Evolutionary conservation across 1,140 invertebrate species (phyloP), one percentile per base, ranked within the genome.

Genomic region (Akabosia matsudoensis): DNA sequence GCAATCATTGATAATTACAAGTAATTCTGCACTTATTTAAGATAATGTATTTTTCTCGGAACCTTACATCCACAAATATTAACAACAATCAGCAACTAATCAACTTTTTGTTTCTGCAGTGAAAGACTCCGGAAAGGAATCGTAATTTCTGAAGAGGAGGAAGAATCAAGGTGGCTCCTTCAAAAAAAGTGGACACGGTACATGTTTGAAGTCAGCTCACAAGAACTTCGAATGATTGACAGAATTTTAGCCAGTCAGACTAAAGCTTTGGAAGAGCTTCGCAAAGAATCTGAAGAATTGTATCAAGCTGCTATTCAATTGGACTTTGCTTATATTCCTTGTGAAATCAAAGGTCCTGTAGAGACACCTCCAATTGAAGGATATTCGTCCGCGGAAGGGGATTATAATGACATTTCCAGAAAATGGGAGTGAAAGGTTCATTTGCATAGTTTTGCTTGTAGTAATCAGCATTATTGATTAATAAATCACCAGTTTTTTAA

Each of bases 301-400:
- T 97, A 95, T 83, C 86, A 90, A 83, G 90, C 90, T 83, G 94
- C 94, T 16, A 89, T 96, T 80, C 87, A 90, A 90, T 83, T 90
- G 10, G 93, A 96, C 84, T 80, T 88, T 18, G 82, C 83, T 22
- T 83, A 94, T 24, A 81, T 96, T 28, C 91, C 93, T 0, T 90
- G 89, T 81, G 86, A 84, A 31, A 82, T 86, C 1, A 87, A 86
- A 77, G 94, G 94, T 0, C 92, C 94, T 0, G 87, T 90, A 2
- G 84, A 88, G 33, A 96, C 93, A 13, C 92, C 93, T 31, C 88
- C 93, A 0, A 92, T 95, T 71, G 86, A 90, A 81, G 87, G 90
- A 78, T 97, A 94, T 84, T 86, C 88, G 1, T 87, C 87, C 74
- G 91, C 92, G 0, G 94, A 97, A 86, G 95, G 95, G 26, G 92